phyloP scores from a whole-genome alignment of 1,140 invertebrate genomes.

The Drosophila parvula region DNA sequence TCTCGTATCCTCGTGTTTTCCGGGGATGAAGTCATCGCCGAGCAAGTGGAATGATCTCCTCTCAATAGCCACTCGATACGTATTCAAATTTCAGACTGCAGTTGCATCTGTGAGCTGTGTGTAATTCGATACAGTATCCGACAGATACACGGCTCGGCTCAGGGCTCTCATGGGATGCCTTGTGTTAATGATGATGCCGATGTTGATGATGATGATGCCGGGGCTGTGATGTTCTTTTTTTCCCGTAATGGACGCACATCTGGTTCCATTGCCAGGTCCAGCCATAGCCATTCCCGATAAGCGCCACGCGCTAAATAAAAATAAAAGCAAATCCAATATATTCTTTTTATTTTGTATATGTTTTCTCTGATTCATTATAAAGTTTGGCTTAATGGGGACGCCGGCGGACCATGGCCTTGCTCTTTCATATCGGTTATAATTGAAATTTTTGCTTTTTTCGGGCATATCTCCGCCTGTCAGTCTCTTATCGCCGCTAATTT shows the following conservation, averaged over 20 bases:
- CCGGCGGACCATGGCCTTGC: background rate
- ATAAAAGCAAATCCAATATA: background rate
- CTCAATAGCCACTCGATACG: constrained; percentile 67
- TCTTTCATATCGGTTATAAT: constrained; percentile 27
- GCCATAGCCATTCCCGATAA: constrained; percentile 19
- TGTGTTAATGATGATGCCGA: constrained; percentile 66
- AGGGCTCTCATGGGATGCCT: constrained; percentile 45
- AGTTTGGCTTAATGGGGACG: constrained; percentile 8
- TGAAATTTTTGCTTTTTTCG: constrained; percentile 13
- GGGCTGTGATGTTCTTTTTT: constrained; percentile 18
- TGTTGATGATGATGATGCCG: constrained; percentile 50
- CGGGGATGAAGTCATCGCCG: constrained; percentile 32
- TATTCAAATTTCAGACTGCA: constrained; percentile 77
- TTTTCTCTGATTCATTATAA: constrained; percentile 21
- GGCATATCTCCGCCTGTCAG: constrained; percentile 16
- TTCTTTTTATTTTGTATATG: background rate
- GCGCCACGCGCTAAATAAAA: constrained; percentile 7
- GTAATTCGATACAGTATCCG: constrained; percentile 78
- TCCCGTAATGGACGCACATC: constrained; percentile 57
- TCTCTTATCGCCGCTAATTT: constrained; percentile 18
- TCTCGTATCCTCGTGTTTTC: constrained; percentile 1
- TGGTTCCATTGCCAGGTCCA: constrained; percentile 56
- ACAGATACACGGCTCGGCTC: constrained; percentile 74
- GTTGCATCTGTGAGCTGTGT: constrained; percentile 68
- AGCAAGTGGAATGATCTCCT: constrained; percentile 47